These are phyloP conservation scores for Podarcis lilfordi DNA, from an alignment of 2,797 vertebrate species.

Conservation along the genomic window DNA sequence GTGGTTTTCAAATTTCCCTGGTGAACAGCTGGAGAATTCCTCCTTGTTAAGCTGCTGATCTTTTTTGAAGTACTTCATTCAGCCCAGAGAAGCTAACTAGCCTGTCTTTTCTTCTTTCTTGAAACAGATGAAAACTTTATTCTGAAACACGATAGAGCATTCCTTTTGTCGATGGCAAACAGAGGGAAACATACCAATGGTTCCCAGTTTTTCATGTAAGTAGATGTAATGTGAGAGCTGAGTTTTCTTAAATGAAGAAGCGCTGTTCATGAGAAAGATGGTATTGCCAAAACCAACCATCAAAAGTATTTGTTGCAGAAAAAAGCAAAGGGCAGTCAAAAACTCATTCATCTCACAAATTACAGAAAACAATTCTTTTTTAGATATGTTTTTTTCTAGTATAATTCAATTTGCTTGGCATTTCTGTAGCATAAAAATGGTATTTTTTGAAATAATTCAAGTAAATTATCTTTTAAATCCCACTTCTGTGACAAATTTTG, in stretches of 20 bases:
- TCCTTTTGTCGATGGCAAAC: constrained; percentile 99
- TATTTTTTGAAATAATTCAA: constrained; percentile 19
- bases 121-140: constrained; percentile 98
- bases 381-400: constrained; percentile 30
- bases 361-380: constrained; percentile 29
- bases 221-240: constrained; percentile 65
- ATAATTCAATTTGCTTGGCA: neutral
- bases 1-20: constrained; percentile 65
- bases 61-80: constrained; percentile 28
- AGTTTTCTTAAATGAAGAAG: constrained; percentile 77
- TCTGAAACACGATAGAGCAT: constrained; percentile 98
- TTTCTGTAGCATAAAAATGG: neutral
- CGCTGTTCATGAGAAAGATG: constrained; percentile 83
- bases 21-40: constrained; percentile 74
- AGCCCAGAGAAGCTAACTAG: constrained; percentile 70
- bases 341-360: constrained; percentile 18
- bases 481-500: neutral
- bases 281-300: constrained; percentile 61
- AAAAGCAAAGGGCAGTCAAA: neutral
- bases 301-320: neutral
- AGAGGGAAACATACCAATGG: constrained; percentile 98
- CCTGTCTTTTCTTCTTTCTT: constrained; percentile 77
- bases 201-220: constrained; percentile 99
- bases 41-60: constrained; percentile 66
- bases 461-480: neutral